phyloP scores from a whole-genome alignment of 2,888 invertebrate species.

The Allacma fusca region DNA sequence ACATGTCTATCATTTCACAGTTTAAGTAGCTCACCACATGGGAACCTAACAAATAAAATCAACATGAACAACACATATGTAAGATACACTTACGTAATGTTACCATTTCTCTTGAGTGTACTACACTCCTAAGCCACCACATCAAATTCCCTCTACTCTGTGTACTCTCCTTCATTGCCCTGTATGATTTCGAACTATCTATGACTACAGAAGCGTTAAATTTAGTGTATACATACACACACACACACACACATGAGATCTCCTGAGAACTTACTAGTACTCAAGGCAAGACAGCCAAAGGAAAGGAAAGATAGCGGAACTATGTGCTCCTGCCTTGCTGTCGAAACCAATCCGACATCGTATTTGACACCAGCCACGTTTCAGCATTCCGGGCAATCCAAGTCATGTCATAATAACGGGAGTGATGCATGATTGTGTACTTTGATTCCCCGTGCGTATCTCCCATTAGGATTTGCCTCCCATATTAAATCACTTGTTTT shows the following conservation, averaged over 20 bases:
- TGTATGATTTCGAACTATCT: too few species aligned
- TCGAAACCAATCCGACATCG: slow-evolving; percentile 25
- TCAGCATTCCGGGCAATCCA: slow-evolving; percentile 20
- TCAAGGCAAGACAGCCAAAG: too few species aligned
- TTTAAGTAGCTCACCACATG: slow-evolving; percentile 46
- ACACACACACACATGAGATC: too few species aligned
- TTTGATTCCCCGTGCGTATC: background rate
- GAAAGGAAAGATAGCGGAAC: too few species aligned
- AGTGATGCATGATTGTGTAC: background rate
- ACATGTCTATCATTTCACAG: slow-evolving; percentile 54
- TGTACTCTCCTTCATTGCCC: background rate
- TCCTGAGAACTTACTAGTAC: too few species aligned
- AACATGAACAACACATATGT: slow-evolving; percentile 5
- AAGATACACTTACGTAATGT: background rate
- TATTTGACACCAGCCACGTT: slow-evolving; percentile 20
- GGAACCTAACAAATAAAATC: slow-evolving; percentile 40
- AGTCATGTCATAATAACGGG: slow-evolving; percentile 31
- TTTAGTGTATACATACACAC: too few species aligned
- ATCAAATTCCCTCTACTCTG: background rate
- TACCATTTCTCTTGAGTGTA: background rate
- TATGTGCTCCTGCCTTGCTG: background rate
- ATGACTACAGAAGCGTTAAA: too few species aligned
- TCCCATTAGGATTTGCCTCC: too few species aligned
- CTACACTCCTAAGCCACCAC: background rate
- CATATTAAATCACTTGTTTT: too few species aligned